A percentile compares a stretch with the other conserved stretches of the same genome.
Evolutionary conservation across 1,140 invertebrate species (phyloP).

Genomic region (Homalodisca vitripennis): DNA sequence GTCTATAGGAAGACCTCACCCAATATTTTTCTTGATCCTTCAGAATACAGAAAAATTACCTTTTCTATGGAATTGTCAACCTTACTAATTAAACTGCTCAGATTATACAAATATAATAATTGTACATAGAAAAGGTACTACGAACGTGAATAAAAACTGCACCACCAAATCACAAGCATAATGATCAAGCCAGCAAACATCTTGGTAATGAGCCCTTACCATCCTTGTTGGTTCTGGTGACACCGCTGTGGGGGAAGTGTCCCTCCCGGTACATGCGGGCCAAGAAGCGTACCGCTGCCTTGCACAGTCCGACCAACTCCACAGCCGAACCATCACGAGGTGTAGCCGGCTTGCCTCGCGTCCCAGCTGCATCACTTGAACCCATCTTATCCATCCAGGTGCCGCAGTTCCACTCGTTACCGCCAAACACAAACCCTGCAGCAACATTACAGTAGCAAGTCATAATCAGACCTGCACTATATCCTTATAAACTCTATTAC

Average conservation of each 20-base stretch:
- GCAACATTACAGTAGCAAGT: too few species aligned
- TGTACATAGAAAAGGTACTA: too few species aligned
- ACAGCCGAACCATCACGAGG: constrained; percentile 95
- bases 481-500: too few species aligned
- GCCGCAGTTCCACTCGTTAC: constrained; percentile 94
- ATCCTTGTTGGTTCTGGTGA: constrained; percentile 66
- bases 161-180: not conserved
- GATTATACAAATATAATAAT: too few species aligned
- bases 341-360: constrained; percentile 83
- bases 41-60: too few species aligned
- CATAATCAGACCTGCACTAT: too few species aligned
- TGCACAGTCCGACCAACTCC: constrained; percentile 87
- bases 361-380: constrained; percentile 87
- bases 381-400: constrained; percentile 99
- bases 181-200: not conserved
- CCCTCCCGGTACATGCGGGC: constrained; percentile 62
- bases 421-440: constrained; percentile 87
- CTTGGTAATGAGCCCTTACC: constrained; percentile 56
- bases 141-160: too few species aligned
- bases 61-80: too few species aligned
- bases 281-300: constrained; percentile 74
- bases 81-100: too few species aligned
- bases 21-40: too few species aligned
- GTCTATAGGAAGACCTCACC: too few species aligned
- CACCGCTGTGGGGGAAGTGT: constrained; percentile 74